A percentile compares a stretch with the other conserved stretches of the same genome.
phyloP scores from a whole-genome alignment of 2,113 vertebrate genomes.

The Isurus oxyrinchus region DNA sequence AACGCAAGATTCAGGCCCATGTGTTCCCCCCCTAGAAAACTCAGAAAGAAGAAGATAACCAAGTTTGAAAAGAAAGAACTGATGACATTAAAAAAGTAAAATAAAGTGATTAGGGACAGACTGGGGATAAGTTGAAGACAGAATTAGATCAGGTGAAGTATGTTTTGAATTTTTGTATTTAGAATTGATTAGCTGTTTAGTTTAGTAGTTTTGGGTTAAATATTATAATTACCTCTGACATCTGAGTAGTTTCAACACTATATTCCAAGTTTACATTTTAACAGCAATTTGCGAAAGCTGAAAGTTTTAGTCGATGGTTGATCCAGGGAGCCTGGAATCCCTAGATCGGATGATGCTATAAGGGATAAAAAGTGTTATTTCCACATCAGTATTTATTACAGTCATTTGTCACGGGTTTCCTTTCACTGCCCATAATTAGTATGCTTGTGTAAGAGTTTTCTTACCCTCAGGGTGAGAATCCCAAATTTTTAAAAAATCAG shows the following conservation, averaged over 20 bases:
- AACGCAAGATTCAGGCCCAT: too few species aligned
- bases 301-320: background rate
- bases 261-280: background rate
- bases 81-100: background rate
- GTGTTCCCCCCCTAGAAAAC: background rate
- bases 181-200: background rate
- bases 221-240: background rate
- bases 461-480: too few species aligned
- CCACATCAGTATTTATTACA: background rate
- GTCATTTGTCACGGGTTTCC: background rate
- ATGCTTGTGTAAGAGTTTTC: too few species aligned
- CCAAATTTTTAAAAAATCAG: too few species aligned
- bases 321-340: background rate
- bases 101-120: background rate
- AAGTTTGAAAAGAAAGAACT: background rate
- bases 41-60: background rate
- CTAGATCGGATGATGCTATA: background rate
- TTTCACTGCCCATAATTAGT: too few species aligned
- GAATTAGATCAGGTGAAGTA: background rate
- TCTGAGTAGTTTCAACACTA: background rate
- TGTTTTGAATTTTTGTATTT: background rate
- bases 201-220: background rate
- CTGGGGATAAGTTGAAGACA: background rate
- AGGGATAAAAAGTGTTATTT: background rate
- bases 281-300: background rate